Evolutionary conservation across 2,797 vertebrate genomes (phyloP).

Genomic region (Heterohyrax brucei): DNA sequence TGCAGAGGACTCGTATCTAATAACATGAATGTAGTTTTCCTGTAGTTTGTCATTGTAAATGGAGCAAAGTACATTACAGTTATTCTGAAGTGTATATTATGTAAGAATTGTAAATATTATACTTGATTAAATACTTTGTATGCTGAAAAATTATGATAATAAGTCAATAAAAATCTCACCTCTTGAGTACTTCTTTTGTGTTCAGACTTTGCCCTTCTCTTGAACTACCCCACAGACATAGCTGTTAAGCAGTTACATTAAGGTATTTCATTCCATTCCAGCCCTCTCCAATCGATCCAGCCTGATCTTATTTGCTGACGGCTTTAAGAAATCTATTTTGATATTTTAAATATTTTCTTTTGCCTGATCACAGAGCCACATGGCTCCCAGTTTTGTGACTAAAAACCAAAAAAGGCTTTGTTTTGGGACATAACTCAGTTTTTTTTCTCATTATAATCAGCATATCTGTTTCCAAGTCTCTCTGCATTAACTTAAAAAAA

Average conservation of each 20-base stretch:
- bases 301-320: neutral
- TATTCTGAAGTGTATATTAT: conserved; percentile 87
- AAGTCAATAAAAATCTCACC: conserved; percentile 86
- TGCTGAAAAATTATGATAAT: conserved; percentile 77
- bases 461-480: neutral
- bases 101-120: conserved; percentile 90
- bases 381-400: neutral
- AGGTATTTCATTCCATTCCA: neutral
- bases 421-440: neutral
- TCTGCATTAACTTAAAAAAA: neutral
- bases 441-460: conserved; percentile 29
- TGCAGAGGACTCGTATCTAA: conserved; percentile 85
- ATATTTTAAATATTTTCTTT: conserved; percentile 54
- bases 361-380: neutral
- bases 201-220: conserved; percentile 32
- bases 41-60: conserved; percentile 79
- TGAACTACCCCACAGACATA: neutral
- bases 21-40: conserved; percentile 74
- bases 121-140: conserved; percentile 89
- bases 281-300: neutral
- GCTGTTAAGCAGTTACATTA: neutral
- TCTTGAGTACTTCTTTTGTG: conserved; percentile 64
- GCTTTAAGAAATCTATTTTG: conserved; percentile 21
- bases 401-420: neutral
- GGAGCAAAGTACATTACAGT: conserved; percentile 71